Base-by-base conservation (phyloP, 1,140 invertebrate species). In the Sogatella furcifera region DNA sequence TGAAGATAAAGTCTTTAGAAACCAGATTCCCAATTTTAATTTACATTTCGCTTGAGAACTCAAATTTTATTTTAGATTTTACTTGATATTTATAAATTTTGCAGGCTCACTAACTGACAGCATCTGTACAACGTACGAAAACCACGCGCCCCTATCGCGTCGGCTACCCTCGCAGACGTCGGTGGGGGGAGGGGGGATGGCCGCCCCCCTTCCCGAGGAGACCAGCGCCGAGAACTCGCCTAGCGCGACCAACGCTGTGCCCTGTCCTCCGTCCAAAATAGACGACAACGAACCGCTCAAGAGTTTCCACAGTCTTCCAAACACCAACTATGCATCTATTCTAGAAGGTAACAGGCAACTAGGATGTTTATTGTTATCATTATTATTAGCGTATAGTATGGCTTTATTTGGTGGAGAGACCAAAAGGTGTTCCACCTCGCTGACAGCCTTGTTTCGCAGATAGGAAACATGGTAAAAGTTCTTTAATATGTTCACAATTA, bases 61-160 rank as follows among this genome's bases (percentile, higher is more conserved):
- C 5, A 13, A 21, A 22, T 4, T 24, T 2, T 13, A n/a, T 38
- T 59, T 21, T 52, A 21, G 43, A 21, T 13, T 34, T 56, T 6
- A 56, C 11, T 22, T 38, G 19, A 60, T 38, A 59, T 55, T 61
- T 59, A 41, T 44, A n/a, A n/a, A 28, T 56, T 69, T 69, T 66
- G 11, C 60, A 77, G 75, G 80, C 38, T 82, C 80, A 6, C 72
- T 82, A 55, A 81, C 80, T 49, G 80, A 82, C 61, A 82, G 80
- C 68, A 73, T 83, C 49, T 81, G 80, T 62, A 82, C 81, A 5
- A 71, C 80, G 22, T 82, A 82, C 67, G 81, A 83, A 69, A 80
- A 58, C 28, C 28, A 55, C 21, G 58, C 41, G 38, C 34, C 38
- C 14, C 46, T 57, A 22, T 44, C 44, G 21, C 55, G 57, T 41